These are phyloP conservation scores for Pseudomyrmex gracilis DNA, from an alignment of 1,140 invertebrate genomes.

Conservation along the genomic window DNA sequence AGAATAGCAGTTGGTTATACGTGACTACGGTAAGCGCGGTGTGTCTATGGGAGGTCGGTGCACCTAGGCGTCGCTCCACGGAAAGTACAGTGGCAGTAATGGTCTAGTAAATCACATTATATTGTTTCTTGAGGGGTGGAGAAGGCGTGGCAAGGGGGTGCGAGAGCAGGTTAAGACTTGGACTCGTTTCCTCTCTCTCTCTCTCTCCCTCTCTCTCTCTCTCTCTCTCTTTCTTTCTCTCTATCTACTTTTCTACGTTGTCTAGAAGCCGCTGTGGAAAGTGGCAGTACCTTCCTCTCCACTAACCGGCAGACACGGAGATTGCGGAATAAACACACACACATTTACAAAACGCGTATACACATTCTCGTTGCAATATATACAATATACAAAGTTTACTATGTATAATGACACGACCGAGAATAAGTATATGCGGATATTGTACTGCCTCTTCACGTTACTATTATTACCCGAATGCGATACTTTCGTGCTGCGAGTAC, in stretches of 20 bases:
- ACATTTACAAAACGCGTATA: not conserved
- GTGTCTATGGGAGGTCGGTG: conserved; percentile 72
- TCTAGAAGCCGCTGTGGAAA: conserved; percentile 64
- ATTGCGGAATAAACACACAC: conserved; percentile 66
- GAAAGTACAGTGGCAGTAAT: conserved; percentile 80
- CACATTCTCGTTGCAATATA: conserved; percentile 1
- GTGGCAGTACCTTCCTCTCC: conserved; percentile 30
- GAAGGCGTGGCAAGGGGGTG: conserved; percentile 59
- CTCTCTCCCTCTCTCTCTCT: no score
- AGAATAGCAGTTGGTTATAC: conserved; percentile 74
- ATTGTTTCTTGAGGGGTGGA: conserved; percentile 77
- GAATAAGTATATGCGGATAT: conserved; percentile 7
- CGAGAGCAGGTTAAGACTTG: conserved; percentile 52
- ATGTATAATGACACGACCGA: not conserved
- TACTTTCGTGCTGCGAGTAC: not conserved
- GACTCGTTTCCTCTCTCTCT: not conserved
- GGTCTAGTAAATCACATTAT: conserved; percentile 82
- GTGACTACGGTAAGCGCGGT: conserved; percentile 69
- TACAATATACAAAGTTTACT: conserved; percentile 2
- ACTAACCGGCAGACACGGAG: conserved; percentile 63
- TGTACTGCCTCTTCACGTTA: not conserved
- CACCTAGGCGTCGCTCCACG: conserved; percentile 72
- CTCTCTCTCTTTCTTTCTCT: not conserved
- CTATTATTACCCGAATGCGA: conserved; percentile 5
- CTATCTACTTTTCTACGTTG: conserved; percentile 17